A percentile compares a stretch with the other conserved stretches of the same genome.
Evolutionary conservation across 2,888 invertebrate species (phyloP).

Genomic region (Parapristionchus giblindavisi): DNA sequence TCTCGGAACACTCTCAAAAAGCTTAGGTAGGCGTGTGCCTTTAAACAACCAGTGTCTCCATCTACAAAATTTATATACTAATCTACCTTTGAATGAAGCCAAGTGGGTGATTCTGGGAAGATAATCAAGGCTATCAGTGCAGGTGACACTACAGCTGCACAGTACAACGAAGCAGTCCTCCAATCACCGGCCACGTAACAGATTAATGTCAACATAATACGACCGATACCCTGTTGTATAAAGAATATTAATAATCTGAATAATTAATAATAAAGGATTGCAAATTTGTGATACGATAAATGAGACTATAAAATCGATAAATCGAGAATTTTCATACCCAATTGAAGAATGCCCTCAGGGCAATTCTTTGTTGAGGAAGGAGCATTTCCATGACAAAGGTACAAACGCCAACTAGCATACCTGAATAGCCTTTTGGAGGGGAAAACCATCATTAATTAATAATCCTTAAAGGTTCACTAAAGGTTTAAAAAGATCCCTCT

Average conservation of each 20-base stretch:
- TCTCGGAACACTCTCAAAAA: not conserved
- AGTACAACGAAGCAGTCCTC: too few relatives aligned
- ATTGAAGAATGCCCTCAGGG: constrained; percentile 67
- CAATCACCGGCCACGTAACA: too few relatives aligned
- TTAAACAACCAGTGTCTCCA: not conserved
- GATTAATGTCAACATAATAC: too few relatives aligned
- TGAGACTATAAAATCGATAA: too few relatives aligned
- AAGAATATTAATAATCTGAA: too few relatives aligned
- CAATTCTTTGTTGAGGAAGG: constrained; percentile 67
- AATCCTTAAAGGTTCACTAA: too few relatives aligned
- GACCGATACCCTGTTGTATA: too few relatives aligned
- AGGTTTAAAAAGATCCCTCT: too few relatives aligned
- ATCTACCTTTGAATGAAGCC: constrained; percentile 63
- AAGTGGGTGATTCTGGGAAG: constrained; percentile 68
- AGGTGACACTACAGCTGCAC: constrained; percentile 59
- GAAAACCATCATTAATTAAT: too few relatives aligned
- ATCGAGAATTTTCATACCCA: constrained; percentile 54
- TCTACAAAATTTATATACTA: not conserved
- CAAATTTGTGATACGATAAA: too few relatives aligned
- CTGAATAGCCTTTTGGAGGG: too few relatives aligned
- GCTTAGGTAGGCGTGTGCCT: not conserved
- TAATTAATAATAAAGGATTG: too few relatives aligned
- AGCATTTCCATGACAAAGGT: constrained; percentile 69
- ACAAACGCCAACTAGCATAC: constrained; percentile 62
- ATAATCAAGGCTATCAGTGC: constrained; percentile 61